Evolutionary conservation across 2,113 vertebrate species (phyloP).

Genomic region (Nanorana parkeri): DNA sequence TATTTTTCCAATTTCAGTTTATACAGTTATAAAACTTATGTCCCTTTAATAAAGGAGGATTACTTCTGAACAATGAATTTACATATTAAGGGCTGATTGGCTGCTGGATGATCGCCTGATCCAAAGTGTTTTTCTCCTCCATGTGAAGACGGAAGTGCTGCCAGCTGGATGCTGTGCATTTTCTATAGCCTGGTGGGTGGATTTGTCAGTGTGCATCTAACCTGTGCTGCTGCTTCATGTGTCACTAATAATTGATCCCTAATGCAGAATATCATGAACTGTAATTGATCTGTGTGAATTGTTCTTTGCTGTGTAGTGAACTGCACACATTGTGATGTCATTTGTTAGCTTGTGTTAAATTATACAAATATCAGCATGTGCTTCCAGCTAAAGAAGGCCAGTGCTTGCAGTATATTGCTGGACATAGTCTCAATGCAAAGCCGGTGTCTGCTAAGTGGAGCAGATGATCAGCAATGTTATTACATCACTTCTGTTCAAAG

Average conservation of each 20-base stretch:
- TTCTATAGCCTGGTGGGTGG: not conserved
- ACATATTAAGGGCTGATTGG: not conserved
- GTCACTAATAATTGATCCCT: not conserved
- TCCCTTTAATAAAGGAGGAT: not conserved
- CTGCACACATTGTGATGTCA: not conserved
- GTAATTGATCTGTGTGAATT: not conserved
- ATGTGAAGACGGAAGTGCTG: slow-evolving; percentile 28
- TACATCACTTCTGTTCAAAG: too few relatives aligned
- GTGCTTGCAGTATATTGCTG: too few relatives aligned
- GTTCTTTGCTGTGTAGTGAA: not conserved
- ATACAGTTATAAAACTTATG: not conserved
- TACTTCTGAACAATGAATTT: not conserved
- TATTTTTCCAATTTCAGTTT: too few relatives aligned
- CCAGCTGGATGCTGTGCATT: not conserved
- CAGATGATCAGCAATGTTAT: too few relatives aligned
- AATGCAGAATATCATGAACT: not conserved
- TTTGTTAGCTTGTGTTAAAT: too few relatives aligned
- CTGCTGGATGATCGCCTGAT: not conserved
- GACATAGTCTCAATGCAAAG: too few relatives aligned
- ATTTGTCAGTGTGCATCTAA: not conserved
- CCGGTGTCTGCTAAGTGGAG: too few relatives aligned
- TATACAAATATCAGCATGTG: too few relatives aligned
- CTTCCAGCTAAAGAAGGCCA: too few relatives aligned
- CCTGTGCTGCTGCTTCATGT: not conserved
- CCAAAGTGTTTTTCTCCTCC: not conserved